A percentile compares a stretch with the other conserved stretches of the same genome.
Conservation (phyloP, 2,113 vertebrate genomes). For the Oceanodroma tethys region DNA sequence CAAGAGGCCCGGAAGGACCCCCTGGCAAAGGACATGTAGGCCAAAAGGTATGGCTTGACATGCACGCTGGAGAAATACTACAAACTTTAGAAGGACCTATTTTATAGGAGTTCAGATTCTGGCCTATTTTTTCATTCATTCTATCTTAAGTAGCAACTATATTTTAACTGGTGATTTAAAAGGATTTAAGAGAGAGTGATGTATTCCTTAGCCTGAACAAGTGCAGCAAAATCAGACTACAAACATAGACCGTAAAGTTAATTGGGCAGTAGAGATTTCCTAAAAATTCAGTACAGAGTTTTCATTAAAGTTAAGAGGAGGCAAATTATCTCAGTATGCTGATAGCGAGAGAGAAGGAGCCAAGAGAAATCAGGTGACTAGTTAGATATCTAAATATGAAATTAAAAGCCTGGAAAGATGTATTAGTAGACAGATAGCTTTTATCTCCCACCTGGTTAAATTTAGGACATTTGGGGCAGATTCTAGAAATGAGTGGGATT, state of each 20-base stretch:
- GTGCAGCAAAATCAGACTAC: neutral
- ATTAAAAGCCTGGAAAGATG: neutral
- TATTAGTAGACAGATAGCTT: neutral
- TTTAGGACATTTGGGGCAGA: neutral
- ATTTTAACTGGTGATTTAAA: neutral
- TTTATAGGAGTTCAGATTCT: neutral
- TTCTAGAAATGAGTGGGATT: neutral
- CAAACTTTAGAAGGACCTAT: neutral
- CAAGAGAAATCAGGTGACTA: neutral
- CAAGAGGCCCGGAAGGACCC: conserved; percentile 57
- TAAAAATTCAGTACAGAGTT: neutral
- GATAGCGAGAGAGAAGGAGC: neutral
- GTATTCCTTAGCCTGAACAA: neutral
- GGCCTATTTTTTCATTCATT: neutral
- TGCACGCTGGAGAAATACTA: neutral
- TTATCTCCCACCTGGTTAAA: neutral
- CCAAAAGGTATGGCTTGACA: conserved; percentile 55
- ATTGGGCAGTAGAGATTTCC: neutral
- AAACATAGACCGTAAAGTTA: neutral
- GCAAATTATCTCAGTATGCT: neutral
- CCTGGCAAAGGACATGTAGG: conserved; percentile 53
- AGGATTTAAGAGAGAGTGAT: neutral
- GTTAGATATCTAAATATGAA: neutral
- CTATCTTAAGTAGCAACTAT: neutral
- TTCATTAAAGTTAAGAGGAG: neutral